Evolutionary conservation across 2,797 vertebrate genomes (phyloP), one percentile per base, ranked within the genome.

Genomic region (Catharus ustulatus): DNA sequence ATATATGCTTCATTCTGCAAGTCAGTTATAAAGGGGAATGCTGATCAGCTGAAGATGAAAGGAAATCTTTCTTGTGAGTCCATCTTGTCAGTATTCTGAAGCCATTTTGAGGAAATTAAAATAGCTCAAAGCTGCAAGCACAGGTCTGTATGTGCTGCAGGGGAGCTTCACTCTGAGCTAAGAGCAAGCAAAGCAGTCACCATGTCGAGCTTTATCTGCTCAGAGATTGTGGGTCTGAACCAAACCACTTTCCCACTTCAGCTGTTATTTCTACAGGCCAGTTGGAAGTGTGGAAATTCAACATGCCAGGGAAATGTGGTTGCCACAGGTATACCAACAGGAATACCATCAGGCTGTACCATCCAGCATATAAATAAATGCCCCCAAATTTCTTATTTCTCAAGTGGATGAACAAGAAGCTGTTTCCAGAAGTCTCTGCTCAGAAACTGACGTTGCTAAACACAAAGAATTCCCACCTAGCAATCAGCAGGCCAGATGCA

Each of bases 371-470:
- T n/a, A 57, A 42, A 64, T 42, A 74, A 72, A 63, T 3, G 5
- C 5, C 17, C 34, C 12, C 48, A 48, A 34, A 40, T 45, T 94
- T 92, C 38, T 71, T 54, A 21, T 38, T 71, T 69, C 88, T 68
- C 46, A 86, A 76, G 34, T 2, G 3, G 30, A 40, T 58, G 55
- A 58, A 52, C 58, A 81, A 71, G 30, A 81, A 89, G 68, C 62
- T 14, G 4, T 51, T 95, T 94, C 84, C 82, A 71, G 68, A 89
- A 75, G 42, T 48, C 62, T 15, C 90, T 10, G 27, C 62, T 77
- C 84, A 78, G 59, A 92, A 94, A 66, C 49, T 88, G 80, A 20
- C 15, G n/a, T 87, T 91, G 64, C 84, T 87, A 58, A 90, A 46
- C 29, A 71, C 34, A 83, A 78, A 94, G 90, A 74, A 51, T 80